Base-by-base conservation (phyloP, 1,140 invertebrate genomes). In the Ostrea denselamellosa region DNA sequence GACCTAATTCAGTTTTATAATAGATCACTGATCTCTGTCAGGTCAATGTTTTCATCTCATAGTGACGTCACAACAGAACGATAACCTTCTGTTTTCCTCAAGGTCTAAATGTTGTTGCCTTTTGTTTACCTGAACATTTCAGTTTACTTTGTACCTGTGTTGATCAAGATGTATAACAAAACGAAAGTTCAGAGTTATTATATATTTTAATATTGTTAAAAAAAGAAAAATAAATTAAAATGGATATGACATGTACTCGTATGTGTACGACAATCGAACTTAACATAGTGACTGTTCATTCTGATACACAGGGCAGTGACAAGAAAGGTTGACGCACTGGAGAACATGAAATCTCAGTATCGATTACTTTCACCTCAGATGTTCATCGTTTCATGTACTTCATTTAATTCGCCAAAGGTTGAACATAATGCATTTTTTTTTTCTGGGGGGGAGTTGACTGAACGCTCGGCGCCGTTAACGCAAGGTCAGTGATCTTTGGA, bases 151-250 rank as follows among this genome's bases (percentile, higher is more conserved):
- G 56, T 62, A 62, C n/a, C 56, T 62, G 56, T 62, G 56, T 62
- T 62, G 56, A 19, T n/a, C 17, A 62, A 62, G 56, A 62, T 17
- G 28, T 12, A 77, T 28, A 77, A 77, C 68, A 77, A 77, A 34
- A 77, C 25, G 28, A 44, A 10, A 77, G 28, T 12, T 77, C 68
- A 77, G 22, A 34, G 68, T 77, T 77, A 25, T 77, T 25, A 77
- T 77, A 77, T 28, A 77, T 77, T 77, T 77, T 77, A 77, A 77
- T 77, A 77, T 71, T 71, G 28, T 77, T 44, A 44, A 77, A 77
- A 77, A 77, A 77, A 34, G 28, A 77, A 77, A 77, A 77, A 77
- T 77, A 77, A 77, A 77, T 77, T 77, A 77, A 77, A 77, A 77
- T 77, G 68, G 68, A 77, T 77, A 77, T 77, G 68, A 77, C 68